Conservation (phyloP, 2,888 invertebrate genomes). For the Eilema depressum region DNA sequence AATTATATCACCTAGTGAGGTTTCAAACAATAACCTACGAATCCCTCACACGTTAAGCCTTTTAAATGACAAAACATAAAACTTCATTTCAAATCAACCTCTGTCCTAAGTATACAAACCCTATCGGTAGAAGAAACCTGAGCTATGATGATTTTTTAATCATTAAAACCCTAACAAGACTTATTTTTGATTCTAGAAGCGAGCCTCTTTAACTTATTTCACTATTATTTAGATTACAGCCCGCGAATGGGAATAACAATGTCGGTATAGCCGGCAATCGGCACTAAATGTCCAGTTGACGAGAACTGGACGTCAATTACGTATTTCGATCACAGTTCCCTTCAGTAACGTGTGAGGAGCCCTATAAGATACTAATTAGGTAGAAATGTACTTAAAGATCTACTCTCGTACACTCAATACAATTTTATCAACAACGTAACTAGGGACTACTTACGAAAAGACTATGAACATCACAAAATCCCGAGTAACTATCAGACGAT, state of each 20-base stretch:
- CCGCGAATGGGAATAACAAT: constrained; percentile 43
- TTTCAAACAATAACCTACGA: constrained; percentile 82
- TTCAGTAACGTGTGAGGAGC: constrained; percentile 73
- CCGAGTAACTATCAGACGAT: constrained; percentile 53
- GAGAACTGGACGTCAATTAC: constrained; percentile 57
- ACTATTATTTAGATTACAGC: constrained; percentile 38
- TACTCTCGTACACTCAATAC: constrained; percentile 75
- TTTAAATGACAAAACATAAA: constrained; percentile 32
- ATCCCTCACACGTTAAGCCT: constrained; percentile 72
- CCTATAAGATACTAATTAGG: constrained; percentile 78
- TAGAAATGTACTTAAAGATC: constrained; percentile 77
- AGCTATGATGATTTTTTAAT: constrained; percentile 37
- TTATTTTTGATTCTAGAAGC: constrained; percentile 42
- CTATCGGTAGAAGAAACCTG: constrained; percentile 40
- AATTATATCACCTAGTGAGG: constrained; percentile 85
- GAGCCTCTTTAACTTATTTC: constrained; percentile 32
- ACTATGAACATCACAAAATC: constrained; percentile 81
- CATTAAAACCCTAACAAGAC: constrained; percentile 35
- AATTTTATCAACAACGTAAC: constrained; percentile 79
- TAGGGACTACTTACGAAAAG: constrained; percentile 76
- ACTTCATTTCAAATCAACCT: constrained; percentile 20
- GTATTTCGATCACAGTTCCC: constrained; percentile 58
- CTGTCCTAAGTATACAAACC: constrained; percentile 23
- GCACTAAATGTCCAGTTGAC: constrained; percentile 27
- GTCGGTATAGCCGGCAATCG: constrained; percentile 11